A percentile compares a stretch with the other conserved stretches of the same genome.
Conservation (phyloP, 2,888 invertebrate genomes). For the Andrena marginata region DNA sequence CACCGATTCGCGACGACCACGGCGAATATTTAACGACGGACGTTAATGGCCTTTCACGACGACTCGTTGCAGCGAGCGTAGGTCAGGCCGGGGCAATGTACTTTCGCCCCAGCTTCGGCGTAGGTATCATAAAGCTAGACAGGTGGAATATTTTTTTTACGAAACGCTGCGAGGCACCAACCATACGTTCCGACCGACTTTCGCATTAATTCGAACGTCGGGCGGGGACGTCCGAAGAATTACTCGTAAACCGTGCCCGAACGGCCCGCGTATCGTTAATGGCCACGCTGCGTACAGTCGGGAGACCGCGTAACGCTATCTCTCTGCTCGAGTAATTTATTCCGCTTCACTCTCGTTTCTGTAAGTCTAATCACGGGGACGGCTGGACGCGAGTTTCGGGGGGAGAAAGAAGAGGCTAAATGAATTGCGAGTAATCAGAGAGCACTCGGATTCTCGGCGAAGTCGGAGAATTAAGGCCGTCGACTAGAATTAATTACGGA, state of each 20-base stretch:
- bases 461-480: background rate
- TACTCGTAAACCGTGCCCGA: no score
- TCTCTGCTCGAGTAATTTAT: no score
- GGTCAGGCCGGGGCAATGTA: constrained; percentile 47
- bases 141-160: background rate
- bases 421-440: background rate
- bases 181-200: background rate
- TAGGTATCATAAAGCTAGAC: constrained; percentile 18
- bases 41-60: constrained; percentile 66
- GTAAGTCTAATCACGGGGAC: background rate
- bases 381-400: background rate
- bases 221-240: no score
- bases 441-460: background rate
- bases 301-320: no score
- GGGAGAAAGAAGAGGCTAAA: background rate
- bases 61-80: constrained; percentile 37
- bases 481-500: constrained; percentile 32
- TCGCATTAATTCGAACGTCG: background rate
- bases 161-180: background rate
- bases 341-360: no score
- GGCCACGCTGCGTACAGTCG: no score
- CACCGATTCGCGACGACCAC: constrained; percentile 45
- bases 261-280: no score
- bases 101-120: constrained; percentile 26
- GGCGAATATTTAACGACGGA: constrained; percentile 58